Evolutionary conservation across 2,113 vertebrate species (phyloP).

Genomic region (Lichenostomus cassidix): DNA sequence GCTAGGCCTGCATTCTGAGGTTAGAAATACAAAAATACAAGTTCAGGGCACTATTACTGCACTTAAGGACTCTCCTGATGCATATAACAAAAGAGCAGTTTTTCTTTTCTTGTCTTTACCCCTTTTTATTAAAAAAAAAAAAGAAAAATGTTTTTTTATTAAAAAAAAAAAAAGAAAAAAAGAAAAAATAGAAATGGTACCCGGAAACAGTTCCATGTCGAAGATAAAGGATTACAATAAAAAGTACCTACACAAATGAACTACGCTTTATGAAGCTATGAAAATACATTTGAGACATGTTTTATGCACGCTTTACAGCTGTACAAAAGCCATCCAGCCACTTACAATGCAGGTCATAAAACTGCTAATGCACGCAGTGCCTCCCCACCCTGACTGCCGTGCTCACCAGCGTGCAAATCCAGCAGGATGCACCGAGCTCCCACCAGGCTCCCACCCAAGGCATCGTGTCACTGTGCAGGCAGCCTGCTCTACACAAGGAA

Average conservation of each 20-base stretch:
- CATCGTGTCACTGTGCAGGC: accelerated
- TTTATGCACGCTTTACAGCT: slow-evolving; percentile 74
- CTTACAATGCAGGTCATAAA: slow-evolving; percentile 58
- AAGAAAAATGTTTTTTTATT: no score
- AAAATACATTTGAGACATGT: slow-evolving; percentile 67
- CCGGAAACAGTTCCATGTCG: slow-evolving; percentile 69
- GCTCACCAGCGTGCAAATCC: accelerated
- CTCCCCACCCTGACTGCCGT: not conserved
- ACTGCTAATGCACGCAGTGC: not conserved
- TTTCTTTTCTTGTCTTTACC: not conserved
- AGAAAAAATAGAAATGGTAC: slow-evolving; percentile 10
- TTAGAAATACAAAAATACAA: slow-evolving; percentile 75
- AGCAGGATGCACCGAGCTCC: not conserved
- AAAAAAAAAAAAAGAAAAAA: not conserved
- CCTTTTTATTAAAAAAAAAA: not conserved
- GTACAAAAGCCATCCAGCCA: slow-evolving; percentile 65
- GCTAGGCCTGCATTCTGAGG: slow-evolving; percentile 57
- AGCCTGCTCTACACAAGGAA: accelerated
- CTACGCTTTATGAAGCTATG: slow-evolving; percentile 67
- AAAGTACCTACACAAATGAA: slow-evolving; percentile 45
- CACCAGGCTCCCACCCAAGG: not conserved
- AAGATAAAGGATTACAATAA: slow-evolving; percentile 70
- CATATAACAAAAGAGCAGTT: slow-evolving; percentile 8
- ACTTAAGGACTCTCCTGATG: slow-evolving; percentile 57
- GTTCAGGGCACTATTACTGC: slow-evolving; percentile 37